A percentile compares a stretch with the other conserved stretches of the same genome.
phyloP scores from a whole-genome alignment of 2,888 invertebrate genomes.

The Strigamia maritima region DNA sequence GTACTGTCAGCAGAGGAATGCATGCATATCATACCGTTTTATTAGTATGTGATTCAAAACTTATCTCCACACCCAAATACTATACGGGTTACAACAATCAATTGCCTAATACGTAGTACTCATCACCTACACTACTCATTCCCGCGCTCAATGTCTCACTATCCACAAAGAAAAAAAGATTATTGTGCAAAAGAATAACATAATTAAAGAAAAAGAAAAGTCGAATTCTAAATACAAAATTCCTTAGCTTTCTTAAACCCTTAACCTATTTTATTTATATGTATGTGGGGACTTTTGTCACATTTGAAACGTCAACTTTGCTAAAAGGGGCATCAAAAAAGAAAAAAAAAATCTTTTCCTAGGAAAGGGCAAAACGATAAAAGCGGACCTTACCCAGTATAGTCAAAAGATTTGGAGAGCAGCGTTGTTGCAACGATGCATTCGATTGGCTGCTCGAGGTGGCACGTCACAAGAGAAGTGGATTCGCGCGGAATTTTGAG shows the following conservation, averaged over 20 bases:
- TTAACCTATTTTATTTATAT: not conserved
- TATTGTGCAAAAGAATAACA: not conserved
- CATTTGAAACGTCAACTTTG: not conserved
- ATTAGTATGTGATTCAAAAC: slow-evolving; percentile 2
- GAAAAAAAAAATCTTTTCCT: slow-evolving; percentile 4
- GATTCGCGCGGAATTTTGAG: slow-evolving; percentile 29
- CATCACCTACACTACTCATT: slow-evolving; percentile 6
- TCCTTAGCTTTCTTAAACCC: not conserved
- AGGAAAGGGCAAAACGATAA: slow-evolving; percentile 23
- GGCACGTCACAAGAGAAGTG: slow-evolving; percentile 11
- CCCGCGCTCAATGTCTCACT: not conserved
- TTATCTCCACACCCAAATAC: slow-evolving; percentile 11
- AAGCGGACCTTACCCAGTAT: slow-evolving; percentile 23
- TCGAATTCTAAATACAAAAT: not conserved
- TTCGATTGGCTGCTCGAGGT: not conserved
- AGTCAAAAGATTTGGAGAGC: slow-evolving; percentile 23
- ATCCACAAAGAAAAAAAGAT: not conserved
- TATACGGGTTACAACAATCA: not conserved
- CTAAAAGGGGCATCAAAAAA: slow-evolving; percentile 2
- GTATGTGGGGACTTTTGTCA: not conserved
- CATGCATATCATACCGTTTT: not conserved
- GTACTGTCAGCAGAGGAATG: not conserved
- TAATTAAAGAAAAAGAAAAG: not conserved
- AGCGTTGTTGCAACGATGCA: not conserved
- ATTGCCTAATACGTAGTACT: slow-evolving; percentile 10